Base-by-base conservation (phyloP, 1,140 invertebrate genomes). In the Euwallacea similis region DNA sequence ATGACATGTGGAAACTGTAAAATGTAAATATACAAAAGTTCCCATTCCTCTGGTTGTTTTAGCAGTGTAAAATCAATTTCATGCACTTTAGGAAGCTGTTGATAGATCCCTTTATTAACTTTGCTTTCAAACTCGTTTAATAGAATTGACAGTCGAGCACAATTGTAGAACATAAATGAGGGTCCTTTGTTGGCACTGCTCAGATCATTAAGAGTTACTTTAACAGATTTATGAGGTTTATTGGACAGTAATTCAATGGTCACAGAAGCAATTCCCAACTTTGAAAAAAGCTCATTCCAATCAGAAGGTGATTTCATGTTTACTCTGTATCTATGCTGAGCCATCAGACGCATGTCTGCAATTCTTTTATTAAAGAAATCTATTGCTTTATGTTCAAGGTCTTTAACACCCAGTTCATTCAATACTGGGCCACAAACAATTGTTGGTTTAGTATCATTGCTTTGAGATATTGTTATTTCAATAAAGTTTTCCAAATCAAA, bases 131-230 rank as follows among this genome's bases (percentile, higher is more conserved):
- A 91, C 67, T 85, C 86, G 64, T 85, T 81, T 50, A 90, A 81
- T 66, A 92, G 84, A 2, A 86, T 85, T 71, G 86, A 82, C 71
- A 92, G 77, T 66, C 90, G 85, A 0, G 88, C 89, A 77, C 85
- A 86, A 76, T 92, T 92, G 76, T 92, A 91, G n/a, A 92, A 82
- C 46, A 91, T 84, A 81, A 91, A 91, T 44, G 85, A 80, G n/a
- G 88, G 86, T 59, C 79, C 83, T 76, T 83, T 82, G 62, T 82
- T 71, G 42, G 54, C 66, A 46, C 53, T 59, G 60, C 78, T 79
- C 50, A 75, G 13, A 41, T 81, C 81, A 70, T 78, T 81, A 65
- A 80, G 75, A 43, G 74, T 73, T 16, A 76, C 69, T 74, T 74
- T 79, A n/a, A 78, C 63, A 53, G 74, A 21, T 65, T 78, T 76